Base-by-base conservation (phyloP, 2,888 invertebrate species). In the Petrophora chlorosata region DNA sequence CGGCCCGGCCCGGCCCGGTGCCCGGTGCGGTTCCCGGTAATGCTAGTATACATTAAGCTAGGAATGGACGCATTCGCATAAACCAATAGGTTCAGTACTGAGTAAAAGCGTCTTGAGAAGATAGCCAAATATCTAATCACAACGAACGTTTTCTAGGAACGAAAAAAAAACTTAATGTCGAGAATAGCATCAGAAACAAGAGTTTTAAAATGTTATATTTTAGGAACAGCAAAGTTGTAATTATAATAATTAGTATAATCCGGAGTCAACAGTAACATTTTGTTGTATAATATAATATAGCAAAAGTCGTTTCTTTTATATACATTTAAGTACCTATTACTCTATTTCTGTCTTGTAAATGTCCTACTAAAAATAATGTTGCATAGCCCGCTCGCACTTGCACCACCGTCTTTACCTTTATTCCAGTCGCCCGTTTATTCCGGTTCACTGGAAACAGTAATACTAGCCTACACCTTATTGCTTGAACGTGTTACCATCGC, bases 391-490 rank as follows among this genome's bases (percentile, higher is more conserved):
- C 68, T 59, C 9, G 42, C 45, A 54, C 53, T 53, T 59, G 45
- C 53, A 55, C 59, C 63, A 57, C 67, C 9, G 10, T 60, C 58
- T 51, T 56, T 47, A 35, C 61, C 56, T 65, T 66, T 70, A 68
- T 67, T 69, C 61, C 64, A 65, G 64, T 67, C 61, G 58, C 70
- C 61, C 70, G 77, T 76, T 79, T 74, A 80, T 77, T 79, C 77
- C 79, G 74, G 80, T 82, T 81, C 82, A 81, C 60, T 82, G 79
- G 79, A 80, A 84, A 68, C 67, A 67, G 76, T 72, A 79, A 78
- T 69, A 72, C 63, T 69, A 46, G 59, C 56, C 74, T 65, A 63
- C 65, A 64, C 70, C 68, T 73, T 76, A 79, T 71, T 64, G 74
- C 63, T 56, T 19, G 74, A 67, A 75, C 79, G 78, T 79, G 80